Percentiles rank a stretch among this genome's conserved stretches.
phyloP scores from a whole-genome alignment of 2,888 invertebrate genomes.

The Glyphotaelius pellucidus region DNA sequence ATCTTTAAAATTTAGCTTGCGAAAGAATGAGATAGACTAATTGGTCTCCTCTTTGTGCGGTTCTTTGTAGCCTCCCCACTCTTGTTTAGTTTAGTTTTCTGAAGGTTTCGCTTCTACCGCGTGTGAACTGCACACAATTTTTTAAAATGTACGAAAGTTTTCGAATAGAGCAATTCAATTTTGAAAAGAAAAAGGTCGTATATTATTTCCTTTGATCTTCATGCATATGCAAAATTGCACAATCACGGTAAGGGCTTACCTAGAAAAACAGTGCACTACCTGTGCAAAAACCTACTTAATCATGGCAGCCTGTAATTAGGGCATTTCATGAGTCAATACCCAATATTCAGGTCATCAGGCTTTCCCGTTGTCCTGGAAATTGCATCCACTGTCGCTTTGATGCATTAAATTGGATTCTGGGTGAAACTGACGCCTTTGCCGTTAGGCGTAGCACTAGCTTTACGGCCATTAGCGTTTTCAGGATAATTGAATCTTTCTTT shows the following conservation, averaged over 20 bases:
- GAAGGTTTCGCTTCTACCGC: too few species aligned
- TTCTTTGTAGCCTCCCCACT: too few species aligned
- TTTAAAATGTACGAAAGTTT: too few species aligned
- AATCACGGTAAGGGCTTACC: background rate
- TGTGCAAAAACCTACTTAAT: too few species aligned
- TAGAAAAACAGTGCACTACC: too few species aligned
- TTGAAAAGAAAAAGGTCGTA: too few species aligned
- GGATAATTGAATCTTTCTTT: conserved; percentile 10
- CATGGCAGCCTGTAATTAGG: background rate
- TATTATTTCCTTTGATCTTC: background rate
- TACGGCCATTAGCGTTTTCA: conserved; percentile 16
- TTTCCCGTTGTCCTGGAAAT: conserved; percentile 2
- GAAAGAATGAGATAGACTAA: too few species aligned
- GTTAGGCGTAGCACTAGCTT: background rate
- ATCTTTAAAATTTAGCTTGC: too few species aligned
- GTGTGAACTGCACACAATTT: too few species aligned
- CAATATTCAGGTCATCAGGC: conserved; percentile 27
- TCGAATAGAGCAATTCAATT: too few species aligned
- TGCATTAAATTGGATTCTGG: background rate
- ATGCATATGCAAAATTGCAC: background rate
- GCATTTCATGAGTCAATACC: conserved; percentile 6
- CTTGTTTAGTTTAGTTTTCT: too few species aligned
- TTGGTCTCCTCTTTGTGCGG: too few species aligned
- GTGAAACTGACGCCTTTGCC: background rate
- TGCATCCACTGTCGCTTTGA: background rate